Conservation (phyloP, 2,888 invertebrate genomes). For the Chrysina gloriosa region DNA sequence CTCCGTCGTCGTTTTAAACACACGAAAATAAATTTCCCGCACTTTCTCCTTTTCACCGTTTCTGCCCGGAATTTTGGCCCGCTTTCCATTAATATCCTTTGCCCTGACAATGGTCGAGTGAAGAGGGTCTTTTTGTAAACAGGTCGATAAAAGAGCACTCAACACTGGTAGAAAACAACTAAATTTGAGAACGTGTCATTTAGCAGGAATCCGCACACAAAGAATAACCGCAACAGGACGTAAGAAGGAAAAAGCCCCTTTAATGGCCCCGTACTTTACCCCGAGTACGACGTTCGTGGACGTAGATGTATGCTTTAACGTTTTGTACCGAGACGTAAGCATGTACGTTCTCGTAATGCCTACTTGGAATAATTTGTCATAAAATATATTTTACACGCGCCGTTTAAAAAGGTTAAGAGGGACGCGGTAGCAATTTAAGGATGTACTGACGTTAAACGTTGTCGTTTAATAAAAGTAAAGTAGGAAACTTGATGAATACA, state of each 20-base stretch:
- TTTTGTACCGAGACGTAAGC: constrained; percentile 23
- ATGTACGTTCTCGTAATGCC: constrained; percentile 25
- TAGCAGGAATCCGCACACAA: constrained; percentile 29
- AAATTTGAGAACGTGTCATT: constrained; percentile 38
- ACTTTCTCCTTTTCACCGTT: no score
- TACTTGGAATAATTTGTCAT: constrained; percentile 33
- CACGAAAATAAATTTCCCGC: no score
- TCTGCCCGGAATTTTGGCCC: not conserved
- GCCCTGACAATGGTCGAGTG: constrained; percentile 28
- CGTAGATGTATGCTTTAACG: constrained; percentile 30
- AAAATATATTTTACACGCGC: constrained; percentile 17
- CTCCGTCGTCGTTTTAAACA: no score
- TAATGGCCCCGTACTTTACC: constrained; percentile 31
- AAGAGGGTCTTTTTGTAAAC: constrained; percentile 37
- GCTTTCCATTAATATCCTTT: constrained; percentile 34
- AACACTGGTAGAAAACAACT: constrained; percentile 35
- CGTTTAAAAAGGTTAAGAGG: constrained; percentile 12
- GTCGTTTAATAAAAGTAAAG: constrained; percentile 21
- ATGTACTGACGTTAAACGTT: not conserved
- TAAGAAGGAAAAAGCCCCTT: constrained; percentile 23
- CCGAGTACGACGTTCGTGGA: constrained; percentile 27
- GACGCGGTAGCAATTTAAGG: not conserved
- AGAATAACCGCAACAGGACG: constrained; percentile 33
- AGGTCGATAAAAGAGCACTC: constrained; percentile 37
- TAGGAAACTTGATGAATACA: constrained; percentile 2